These are phyloP conservation scores for Anas flavirostris DNA, from an alignment of 2,797 vertebrate genomes.

Conservation along the genomic window DNA sequence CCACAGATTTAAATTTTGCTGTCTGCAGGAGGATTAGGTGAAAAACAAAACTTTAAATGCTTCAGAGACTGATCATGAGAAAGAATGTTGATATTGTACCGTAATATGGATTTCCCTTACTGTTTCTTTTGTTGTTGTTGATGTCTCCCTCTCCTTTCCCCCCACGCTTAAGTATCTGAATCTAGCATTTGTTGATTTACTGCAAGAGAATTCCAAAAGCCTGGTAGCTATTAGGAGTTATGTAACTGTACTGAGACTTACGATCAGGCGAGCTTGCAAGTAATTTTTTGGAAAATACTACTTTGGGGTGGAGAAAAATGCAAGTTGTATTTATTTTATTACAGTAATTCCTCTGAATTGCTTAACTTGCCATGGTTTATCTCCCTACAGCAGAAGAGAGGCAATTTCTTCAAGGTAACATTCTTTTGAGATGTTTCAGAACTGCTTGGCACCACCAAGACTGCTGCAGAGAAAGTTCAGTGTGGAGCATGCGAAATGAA, in stretches of 20 bases:
- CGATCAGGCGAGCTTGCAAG: not conserved
- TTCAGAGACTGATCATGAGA: not conserved
- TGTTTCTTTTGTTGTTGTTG: not conserved
- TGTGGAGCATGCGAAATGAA: conserved; percentile 51
- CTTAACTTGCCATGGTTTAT: not conserved
- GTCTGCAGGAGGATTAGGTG: not conserved
- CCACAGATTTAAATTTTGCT: not conserved
- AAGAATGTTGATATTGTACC: not conserved
- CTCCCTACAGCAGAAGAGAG: not conserved
- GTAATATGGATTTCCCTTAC: not conserved
- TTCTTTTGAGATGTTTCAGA: conserved; percentile 22
- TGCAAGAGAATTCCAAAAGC: not conserved
- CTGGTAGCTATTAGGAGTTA: not conserved
- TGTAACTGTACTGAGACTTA: not conserved
- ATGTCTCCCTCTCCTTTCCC: not conserved
- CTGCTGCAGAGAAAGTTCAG: conserved; percentile 12
- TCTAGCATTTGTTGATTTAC: not conserved
- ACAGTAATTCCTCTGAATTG: not conserved
- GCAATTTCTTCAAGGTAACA: not conserved
- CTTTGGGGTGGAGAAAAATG: not conserved
- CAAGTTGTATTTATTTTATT: not conserved
- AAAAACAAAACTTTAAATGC: not conserved
- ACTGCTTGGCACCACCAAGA: not conserved
- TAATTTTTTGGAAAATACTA: not conserved
- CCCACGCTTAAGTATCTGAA: not conserved